Percentiles rank a stretch among this genome's conserved stretches.
phyloP scores from a whole-genome alignment of 2,888 invertebrate genomes.

The Melanotus villosus region DNA sequence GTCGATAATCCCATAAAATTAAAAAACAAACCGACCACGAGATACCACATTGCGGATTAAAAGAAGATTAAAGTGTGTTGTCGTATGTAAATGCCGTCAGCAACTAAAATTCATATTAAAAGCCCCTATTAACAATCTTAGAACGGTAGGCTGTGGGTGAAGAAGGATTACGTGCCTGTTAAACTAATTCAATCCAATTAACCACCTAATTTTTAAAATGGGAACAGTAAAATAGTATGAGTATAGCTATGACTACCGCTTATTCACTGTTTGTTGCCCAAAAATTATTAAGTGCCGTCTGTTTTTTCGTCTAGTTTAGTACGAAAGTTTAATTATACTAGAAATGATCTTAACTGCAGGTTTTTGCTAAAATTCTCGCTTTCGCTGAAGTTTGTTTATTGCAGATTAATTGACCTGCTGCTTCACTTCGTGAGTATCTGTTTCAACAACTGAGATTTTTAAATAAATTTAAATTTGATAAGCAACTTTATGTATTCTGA shows the following conservation, averaged over 20 bases:
- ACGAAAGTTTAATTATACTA: no score
- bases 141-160: conserved; percentile 48
- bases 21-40: conserved; percentile 15
- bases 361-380: no score
- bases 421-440: no score
- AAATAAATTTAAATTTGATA: no score
- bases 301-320: no score
- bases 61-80: conserved; percentile 1
- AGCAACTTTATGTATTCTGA: no score
- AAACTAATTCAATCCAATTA: conserved; percentile 53
- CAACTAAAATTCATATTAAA: conserved; percentile 38
- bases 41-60: conserved; percentile 14
- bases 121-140: conserved; percentile 23
- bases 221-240: conserved; percentile 11
- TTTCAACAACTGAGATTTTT: no score
- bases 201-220: conserved; percentile 42
- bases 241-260: background rate
- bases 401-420: no score
- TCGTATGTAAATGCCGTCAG: conserved; percentile 33
- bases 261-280: background rate
- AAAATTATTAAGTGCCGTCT: conserved; percentile 2
- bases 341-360: no score
- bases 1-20: conserved; percentile 9
- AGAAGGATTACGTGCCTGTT: conserved; percentile 52
- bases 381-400: no score